Conservation (phyloP, 2,113 vertebrate species). For the Calyptommatus sinebrachiatus region DNA sequence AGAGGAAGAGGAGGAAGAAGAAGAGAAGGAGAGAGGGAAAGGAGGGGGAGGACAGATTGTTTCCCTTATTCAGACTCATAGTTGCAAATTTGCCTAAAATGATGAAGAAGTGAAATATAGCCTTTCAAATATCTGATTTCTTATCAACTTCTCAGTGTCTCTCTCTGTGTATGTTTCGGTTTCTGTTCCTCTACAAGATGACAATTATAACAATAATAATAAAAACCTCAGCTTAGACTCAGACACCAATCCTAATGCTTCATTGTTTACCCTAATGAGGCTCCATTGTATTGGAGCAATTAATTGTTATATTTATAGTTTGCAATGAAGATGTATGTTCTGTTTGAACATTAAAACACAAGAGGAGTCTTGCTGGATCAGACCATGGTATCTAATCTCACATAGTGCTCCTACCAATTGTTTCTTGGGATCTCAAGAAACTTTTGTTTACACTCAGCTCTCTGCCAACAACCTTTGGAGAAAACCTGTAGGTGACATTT, state of each 20-base stretch:
- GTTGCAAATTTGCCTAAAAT: neutral
- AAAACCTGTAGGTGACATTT: no score
- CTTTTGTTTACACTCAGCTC: no score
- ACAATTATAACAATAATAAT: neutral
- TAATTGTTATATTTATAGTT: neutral
- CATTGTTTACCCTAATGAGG: conserved; percentile 30
- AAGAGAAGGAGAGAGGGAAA: no score
- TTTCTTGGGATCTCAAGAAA: no score
- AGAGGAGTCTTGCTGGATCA: neutral
- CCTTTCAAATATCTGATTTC: neutral
- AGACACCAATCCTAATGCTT: neutral
- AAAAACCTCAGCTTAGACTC: neutral
- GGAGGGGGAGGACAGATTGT: neutral
- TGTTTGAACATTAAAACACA: neutral
- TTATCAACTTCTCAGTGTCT: neutral
- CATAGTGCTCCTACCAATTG: no score
- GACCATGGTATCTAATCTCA: no score
- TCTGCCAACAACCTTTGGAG: no score
- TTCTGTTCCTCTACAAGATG: neutral
- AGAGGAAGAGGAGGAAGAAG: no score
- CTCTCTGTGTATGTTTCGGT: neutral
- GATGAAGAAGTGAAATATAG: neutral
- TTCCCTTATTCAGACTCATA: neutral
- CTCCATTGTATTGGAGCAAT: neutral
- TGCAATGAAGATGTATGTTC: conserved; percentile 13